A percentile compares a stretch with the other conserved stretches of the same genome.
phyloP scores from a whole-genome alignment of 2,888 invertebrate species.

The Dorcus hopei region DNA sequence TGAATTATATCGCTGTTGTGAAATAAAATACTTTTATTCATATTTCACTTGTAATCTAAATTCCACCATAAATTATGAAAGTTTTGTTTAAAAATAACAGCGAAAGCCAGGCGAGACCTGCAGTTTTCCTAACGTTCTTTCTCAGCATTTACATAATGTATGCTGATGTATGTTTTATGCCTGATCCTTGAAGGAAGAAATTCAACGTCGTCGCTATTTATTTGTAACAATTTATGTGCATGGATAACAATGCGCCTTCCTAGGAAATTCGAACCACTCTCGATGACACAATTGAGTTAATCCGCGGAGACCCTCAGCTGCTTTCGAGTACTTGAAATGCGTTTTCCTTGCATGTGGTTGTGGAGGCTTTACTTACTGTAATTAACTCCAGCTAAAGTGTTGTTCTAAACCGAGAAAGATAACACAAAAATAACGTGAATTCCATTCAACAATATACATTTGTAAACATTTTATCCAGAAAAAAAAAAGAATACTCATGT shows the following conservation, averaged over 20 bases:
- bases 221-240: constrained; percentile 39
- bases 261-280: constrained; percentile 18
- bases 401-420: too few relatives aligned
- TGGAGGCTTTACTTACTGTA: constrained; percentile 7
- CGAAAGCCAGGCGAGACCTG: constrained; percentile 22
- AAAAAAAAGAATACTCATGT: too few relatives aligned
- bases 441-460: too few relatives aligned
- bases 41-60: constrained; percentile 35
- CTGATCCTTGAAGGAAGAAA: constrained; percentile 32
- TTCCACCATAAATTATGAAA: constrained; percentile 35
- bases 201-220: constrained; percentile 32
- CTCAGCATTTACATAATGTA: constrained; percentile 35
- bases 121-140: constrained; percentile 26
- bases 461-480: too few relatives aligned
- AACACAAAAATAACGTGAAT: too few relatives aligned
- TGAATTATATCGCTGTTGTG: constrained; percentile 10
- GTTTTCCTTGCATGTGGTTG: constrained; percentile 15
- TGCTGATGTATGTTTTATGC: constrained; percentile 37
- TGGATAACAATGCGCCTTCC: constrained; percentile 33
- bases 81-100: constrained; percentile 33
- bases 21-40: constrained; percentile 28
- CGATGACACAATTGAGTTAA: constrained; percentile 25
- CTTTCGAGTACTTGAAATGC: constrained; percentile 7
- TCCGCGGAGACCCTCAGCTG: constrained; percentile 15
- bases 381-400: too few relatives aligned